phyloP scores from a whole-genome alignment of 2,113 vertebrate genomes.

The Phalacrocorax pelagicus region DNA sequence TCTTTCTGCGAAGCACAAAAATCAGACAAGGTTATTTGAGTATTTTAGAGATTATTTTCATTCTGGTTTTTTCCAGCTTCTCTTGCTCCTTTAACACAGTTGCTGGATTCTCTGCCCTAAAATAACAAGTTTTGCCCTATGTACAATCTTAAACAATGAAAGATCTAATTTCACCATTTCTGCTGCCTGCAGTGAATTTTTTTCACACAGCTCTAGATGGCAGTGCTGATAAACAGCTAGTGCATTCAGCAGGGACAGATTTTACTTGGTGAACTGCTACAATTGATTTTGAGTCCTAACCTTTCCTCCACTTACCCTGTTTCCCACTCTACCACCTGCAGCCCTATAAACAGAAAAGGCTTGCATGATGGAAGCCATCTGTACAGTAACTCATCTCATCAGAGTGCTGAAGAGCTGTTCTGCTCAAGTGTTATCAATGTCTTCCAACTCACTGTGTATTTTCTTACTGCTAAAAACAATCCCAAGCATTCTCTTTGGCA shows the following conservation, averaged over 20 bases:
- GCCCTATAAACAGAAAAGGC: constrained; percentile 62
- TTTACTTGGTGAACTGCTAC: constrained; percentile 42
- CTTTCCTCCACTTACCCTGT: constrained; percentile 61
- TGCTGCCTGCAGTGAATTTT: not conserved
- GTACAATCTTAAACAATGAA: not conserved
- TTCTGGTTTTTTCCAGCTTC: not conserved
- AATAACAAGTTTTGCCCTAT: not conserved
- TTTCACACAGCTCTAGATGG: constrained; percentile 62
- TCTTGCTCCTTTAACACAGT: not conserved
- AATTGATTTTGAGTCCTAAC: constrained; percentile 52
- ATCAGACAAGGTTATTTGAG: not conserved
- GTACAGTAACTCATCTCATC: constrained; percentile 73
- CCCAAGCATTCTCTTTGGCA: constrained; percentile 62
- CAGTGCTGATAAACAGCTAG: constrained; percentile 63
- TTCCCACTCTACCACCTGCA: constrained; percentile 70
- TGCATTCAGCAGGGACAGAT: constrained; percentile 24
- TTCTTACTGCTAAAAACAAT: constrained; percentile 71
- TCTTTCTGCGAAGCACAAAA: not conserved
- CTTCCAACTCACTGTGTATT: constrained; percentile 67
- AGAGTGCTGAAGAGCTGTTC: constrained; percentile 55
- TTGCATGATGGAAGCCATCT: constrained; percentile 72
- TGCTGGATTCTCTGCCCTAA: not conserved
- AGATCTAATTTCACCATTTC: not conserved
- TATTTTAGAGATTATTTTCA: not conserved
- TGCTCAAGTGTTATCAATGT: constrained; percentile 66